Conservation (phyloP, 2,888 invertebrate genomes). For the Thelaira solivaga region DNA sequence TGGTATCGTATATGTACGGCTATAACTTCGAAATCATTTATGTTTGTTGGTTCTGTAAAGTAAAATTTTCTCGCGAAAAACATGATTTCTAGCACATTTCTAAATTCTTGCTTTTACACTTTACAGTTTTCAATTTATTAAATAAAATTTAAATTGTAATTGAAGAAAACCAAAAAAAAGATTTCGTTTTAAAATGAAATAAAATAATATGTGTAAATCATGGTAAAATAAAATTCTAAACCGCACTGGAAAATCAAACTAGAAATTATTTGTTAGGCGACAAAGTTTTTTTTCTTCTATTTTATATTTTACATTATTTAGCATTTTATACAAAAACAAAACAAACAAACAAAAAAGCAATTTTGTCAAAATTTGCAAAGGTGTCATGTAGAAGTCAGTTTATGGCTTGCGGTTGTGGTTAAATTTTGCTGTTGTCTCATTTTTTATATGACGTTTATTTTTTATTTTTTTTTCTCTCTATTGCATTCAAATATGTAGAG, state of each 20-base stretch:
- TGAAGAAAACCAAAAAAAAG: too few relatives aligned
- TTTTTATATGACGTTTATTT: background rate
- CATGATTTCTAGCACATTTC: too few relatives aligned
- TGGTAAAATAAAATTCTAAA: background rate
- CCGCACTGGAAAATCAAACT: slow-evolving; percentile 44
- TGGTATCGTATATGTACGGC: too few relatives aligned
- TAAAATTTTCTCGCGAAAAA: too few relatives aligned
- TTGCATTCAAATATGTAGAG: slow-evolving; percentile 18
- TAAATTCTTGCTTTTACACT: too few relatives aligned
- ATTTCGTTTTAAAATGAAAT: background rate
- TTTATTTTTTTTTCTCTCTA: background rate
- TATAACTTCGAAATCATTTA: too few relatives aligned
- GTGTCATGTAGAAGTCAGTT: slow-evolving; percentile 65
- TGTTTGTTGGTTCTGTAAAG: too few relatives aligned
- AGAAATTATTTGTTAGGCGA: slow-evolving; percentile 16
- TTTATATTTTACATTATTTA: background rate
- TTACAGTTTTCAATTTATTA: too few relatives aligned
- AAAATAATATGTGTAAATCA: background rate
- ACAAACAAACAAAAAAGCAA: too few relatives aligned
- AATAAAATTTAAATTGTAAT: too few relatives aligned
- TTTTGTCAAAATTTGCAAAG: slow-evolving; percentile 57
- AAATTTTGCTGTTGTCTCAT: slow-evolving; percentile 36
- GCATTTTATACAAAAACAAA: too few relatives aligned
- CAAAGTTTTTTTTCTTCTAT: background rate
- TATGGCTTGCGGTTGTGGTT: slow-evolving; percentile 63